Evolutionary conservation across 2,888 invertebrate genomes (phyloP).

Genomic region (Terebella lapidaria): DNA sequence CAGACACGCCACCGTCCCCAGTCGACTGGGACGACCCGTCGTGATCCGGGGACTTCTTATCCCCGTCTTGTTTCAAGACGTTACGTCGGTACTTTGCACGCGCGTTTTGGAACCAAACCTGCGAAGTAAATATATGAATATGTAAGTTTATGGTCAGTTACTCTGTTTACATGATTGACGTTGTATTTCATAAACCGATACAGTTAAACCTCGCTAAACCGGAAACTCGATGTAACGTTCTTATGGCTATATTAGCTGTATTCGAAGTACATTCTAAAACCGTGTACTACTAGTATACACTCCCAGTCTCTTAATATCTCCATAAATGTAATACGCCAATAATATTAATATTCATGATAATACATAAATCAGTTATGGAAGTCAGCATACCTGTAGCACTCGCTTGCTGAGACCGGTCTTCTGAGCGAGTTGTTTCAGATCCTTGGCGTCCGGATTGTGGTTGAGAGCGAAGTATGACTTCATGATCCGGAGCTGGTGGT

Average conservation of each 20-base stretch:
- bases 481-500: conserved; percentile 97
- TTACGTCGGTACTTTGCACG: conserved; percentile 96
- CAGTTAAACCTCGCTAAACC: no score
- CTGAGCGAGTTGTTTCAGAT: conserved; percentile 93
- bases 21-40: neutral
- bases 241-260: no score
- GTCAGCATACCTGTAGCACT: conserved; percentile 79
- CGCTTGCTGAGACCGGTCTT: conserved; percentile 97
- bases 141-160: neutral
- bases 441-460: conserved; percentile 99
- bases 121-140: conserved; percentile 31
- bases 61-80: conserved; percentile 56
- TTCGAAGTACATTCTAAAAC: no score
- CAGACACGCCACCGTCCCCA: neutral
- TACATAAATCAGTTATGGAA: no score
- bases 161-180: neutral
- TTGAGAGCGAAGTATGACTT: conserved; percentile 98
- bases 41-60: neutral
- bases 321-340: no score
- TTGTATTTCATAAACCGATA: no score
- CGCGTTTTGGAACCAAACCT: conserved; percentile 99
- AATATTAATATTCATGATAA: no score
- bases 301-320: no score
- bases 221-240: no score
- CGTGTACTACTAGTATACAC: no score